phyloP scores from a whole-genome alignment of 2,797 vertebrate species.

The Acanthurus lineatus region DNA sequence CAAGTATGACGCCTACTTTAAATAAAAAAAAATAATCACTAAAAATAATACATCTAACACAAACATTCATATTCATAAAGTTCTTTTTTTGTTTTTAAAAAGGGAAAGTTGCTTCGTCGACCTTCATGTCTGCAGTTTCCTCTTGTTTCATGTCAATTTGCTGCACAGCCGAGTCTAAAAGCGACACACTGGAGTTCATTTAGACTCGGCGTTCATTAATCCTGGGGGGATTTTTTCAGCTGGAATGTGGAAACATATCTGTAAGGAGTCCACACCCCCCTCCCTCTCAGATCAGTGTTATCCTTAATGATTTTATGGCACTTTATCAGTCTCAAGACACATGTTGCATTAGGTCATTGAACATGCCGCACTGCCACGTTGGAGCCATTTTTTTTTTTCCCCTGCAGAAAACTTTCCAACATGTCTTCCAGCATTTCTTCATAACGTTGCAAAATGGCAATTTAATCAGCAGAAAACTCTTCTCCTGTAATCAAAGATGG shows the following conservation, averaged over 20 bases:
- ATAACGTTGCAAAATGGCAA: not conserved
- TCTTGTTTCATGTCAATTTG: not conserved
- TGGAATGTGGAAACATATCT: constrained; percentile 19
- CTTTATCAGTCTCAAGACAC: constrained; percentile 80
- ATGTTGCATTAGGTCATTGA: constrained; percentile 70
- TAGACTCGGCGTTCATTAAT: no score
- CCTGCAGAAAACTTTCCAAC: constrained; percentile 1
- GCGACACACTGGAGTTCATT: not conserved
- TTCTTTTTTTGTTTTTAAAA: not conserved
- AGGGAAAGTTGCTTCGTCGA: not conserved
- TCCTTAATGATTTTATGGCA: constrained; percentile 82
- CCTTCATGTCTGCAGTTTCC: not conserved
- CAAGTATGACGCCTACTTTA: not conserved
- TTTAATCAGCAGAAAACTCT: not conserved
- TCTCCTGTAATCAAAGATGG: not conserved
- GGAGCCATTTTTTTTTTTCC: constrained; percentile 49
- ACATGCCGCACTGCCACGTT: constrained; percentile 82
- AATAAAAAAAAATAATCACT: not conserved
- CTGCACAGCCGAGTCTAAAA: not conserved
- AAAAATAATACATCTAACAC: not conserved
- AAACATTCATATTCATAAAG: no score
- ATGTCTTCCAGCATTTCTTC: not conserved
- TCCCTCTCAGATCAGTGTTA: constrained; percentile 47
- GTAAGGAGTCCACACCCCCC: constrained; percentile 14
- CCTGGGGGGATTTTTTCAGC: not conserved